These are phyloP conservation scores for Metaphire vulgaris DNA, from an alignment of 1,140 invertebrate species.

Conservation along the genomic window DNA sequence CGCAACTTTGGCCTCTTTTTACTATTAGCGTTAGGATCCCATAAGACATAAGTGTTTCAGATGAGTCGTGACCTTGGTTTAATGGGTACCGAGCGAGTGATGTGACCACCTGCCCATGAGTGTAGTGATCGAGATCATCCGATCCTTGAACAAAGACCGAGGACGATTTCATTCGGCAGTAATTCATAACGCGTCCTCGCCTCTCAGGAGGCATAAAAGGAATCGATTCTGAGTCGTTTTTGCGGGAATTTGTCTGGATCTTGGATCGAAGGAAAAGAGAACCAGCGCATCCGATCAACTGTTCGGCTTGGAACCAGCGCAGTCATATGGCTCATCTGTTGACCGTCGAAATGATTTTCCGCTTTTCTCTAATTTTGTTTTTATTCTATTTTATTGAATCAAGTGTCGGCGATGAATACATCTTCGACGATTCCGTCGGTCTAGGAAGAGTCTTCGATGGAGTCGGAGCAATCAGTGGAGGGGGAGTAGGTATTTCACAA, in stretches of 20 bases:
- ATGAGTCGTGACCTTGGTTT: too few relatives aligned
- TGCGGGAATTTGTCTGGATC: background rate
- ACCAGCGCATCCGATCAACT: background rate
- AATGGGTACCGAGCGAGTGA: too few relatives aligned
- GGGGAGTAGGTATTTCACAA: background rate
- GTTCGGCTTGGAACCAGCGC: background rate
- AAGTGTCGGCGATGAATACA: background rate
- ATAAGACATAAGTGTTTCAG: too few relatives aligned
- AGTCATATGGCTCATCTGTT: background rate
- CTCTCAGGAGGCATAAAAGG: too few relatives aligned
- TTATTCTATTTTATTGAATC: background rate
- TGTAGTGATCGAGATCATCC: too few relatives aligned
- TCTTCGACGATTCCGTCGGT: background rate
- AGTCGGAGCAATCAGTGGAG: background rate
- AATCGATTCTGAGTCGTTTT: too few relatives aligned
- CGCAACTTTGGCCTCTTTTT: too few relatives aligned
- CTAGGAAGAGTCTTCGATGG: background rate
- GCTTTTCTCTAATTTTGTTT: background rate
- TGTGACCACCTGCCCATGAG: too few relatives aligned
- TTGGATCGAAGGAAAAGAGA: background rate
- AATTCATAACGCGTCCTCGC: too few relatives aligned
- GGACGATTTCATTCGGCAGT: too few relatives aligned
- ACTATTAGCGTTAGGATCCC: too few relatives aligned
- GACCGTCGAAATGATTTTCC: background rate
- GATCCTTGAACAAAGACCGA: too few relatives aligned